Conservation (phyloP, 23 tunicate species). For the Trididemnum clinides region DNA sequence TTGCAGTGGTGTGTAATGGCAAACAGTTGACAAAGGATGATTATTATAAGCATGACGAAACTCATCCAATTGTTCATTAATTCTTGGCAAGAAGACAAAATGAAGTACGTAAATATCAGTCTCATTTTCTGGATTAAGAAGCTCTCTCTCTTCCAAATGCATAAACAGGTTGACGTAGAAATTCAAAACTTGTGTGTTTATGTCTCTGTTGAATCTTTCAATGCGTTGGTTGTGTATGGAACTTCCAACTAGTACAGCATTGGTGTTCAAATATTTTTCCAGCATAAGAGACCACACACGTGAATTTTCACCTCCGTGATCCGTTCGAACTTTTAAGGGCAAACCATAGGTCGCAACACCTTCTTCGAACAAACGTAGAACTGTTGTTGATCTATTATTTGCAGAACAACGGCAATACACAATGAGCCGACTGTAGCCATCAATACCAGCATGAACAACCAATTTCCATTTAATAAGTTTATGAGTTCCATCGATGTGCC, state of each 20-base stretch:
- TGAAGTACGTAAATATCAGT: not conserved
- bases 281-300: not conserved
- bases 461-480: no score
- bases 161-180: not conserved
- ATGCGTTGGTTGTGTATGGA: constrained; percentile 7
- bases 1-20: not conserved
- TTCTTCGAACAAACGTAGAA: not conserved
- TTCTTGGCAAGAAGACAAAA: not conserved
- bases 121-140: not conserved
- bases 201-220: constrained; percentile 1
- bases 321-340: not conserved
- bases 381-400: not conserved
- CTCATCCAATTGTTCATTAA: not conserved
- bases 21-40: not conserved
- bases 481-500: no score
- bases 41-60: constrained; percentile 8
- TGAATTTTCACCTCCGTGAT: no score
- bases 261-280: not conserved
- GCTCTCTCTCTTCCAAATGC: not conserved
- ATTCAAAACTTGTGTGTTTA: not conserved
- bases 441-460: constrained; percentile 2
- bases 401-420: no score
- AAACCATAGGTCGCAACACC: not conserved
- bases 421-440: no score
- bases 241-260: not conserved